Conservation (phyloP, 2,888 invertebrate genomes). For the Lamproptera curius region DNA sequence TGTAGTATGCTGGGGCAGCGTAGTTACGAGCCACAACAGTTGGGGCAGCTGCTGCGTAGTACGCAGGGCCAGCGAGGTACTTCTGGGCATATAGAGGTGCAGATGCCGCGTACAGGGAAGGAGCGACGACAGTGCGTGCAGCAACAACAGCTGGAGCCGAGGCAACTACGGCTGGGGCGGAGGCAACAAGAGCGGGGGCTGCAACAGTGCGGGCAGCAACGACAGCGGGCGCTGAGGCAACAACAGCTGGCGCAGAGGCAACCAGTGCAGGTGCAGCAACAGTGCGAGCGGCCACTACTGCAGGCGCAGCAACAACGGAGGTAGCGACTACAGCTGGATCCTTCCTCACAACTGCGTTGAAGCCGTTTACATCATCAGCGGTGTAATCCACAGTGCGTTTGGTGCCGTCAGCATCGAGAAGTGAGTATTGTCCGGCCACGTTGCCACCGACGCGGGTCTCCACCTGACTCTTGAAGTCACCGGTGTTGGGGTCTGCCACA, state of each 20-base stretch:
- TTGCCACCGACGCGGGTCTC: conserved; percentile 74
- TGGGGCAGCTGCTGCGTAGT: conserved; percentile 31
- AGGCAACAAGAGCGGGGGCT: conserved; percentile 24
- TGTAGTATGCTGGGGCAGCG: conserved; percentile 27
- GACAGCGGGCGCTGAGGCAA: conserved; percentile 29
- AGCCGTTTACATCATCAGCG: conserved; percentile 76
- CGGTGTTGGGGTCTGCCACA: conserved; percentile 76
- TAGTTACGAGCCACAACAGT: conserved; percentile 28
- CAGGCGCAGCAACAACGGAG: conserved; percentile 44
- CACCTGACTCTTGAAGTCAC: conserved; percentile 77
- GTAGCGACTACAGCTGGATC: conserved; percentile 60
- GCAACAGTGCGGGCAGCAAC: conserved; percentile 32
- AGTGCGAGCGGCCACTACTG: conserved; percentile 45
- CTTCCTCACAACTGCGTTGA: conserved; percentile 78
- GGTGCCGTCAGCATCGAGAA: conserved; percentile 75
- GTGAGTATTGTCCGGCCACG: conserved; percentile 76
- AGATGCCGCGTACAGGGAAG: conserved; percentile 21
- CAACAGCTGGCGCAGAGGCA: conserved; percentile 27
- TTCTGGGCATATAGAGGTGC: conserved; percentile 15
- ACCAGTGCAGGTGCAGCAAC: conserved; percentile 30
- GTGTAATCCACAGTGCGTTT: conserved; percentile 77
- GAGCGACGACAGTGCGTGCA: conserved; percentile 31
- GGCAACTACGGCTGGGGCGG: conserved; percentile 29
- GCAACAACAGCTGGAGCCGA: conserved; percentile 28
- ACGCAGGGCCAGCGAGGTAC: conserved; percentile 20